Percentiles rank a stretch among this genome's conserved stretches.
These are phyloP conservation scores for Ivindomyrus marchei DNA, from an alignment of 2,113 vertebrate species.

Conservation along the genomic window DNA sequence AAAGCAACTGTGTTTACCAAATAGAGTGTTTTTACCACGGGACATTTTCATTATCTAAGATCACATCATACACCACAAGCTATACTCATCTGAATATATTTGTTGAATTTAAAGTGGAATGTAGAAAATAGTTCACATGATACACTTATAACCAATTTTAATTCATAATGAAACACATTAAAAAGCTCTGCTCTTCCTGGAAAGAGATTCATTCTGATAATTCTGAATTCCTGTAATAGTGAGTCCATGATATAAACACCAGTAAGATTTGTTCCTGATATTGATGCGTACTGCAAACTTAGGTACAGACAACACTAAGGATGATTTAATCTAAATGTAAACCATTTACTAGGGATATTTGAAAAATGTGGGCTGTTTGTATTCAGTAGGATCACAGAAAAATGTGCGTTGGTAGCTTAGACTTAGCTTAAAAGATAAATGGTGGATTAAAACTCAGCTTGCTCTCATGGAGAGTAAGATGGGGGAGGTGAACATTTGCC, in stretches of 20 bases:
- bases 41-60: neutral
- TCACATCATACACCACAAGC: neutral
- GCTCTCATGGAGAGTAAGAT: neutral
- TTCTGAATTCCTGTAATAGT: neutral
- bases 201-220: neutral
- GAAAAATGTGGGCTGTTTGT: neutral
- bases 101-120: neutral
- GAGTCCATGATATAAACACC: neutral
- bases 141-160: neutral
- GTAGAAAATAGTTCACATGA: neutral
- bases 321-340: neutral
- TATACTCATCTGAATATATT: neutral
- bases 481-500: no score
- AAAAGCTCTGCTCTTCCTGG: neutral
- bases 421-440: neutral
- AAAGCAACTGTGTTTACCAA: neutral
- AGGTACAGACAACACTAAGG: neutral
- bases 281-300: neutral
- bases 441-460: neutral
- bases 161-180: neutral
- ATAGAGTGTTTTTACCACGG: neutral
- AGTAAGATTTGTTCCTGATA: neutral
- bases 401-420: neutral
- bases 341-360: neutral
- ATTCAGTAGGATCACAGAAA: neutral